Evolutionary conservation across 2,888 invertebrate genomes (phyloP).

Genomic region (Esperia sulphurella): DNA sequence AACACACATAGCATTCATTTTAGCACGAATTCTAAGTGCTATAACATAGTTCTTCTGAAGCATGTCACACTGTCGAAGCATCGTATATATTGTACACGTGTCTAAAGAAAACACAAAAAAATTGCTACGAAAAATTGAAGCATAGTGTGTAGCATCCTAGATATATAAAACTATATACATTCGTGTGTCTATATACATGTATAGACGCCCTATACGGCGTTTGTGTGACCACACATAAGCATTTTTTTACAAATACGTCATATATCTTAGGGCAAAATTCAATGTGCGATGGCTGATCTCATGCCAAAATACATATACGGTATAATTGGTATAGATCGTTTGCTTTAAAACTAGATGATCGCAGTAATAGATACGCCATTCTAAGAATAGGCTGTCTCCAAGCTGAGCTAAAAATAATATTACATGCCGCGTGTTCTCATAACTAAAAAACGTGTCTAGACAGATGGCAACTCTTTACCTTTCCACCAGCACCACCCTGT

Average conservation of each 20-base stretch:
- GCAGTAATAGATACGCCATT: conserved; percentile 32
- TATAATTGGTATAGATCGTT: conserved; percentile 27
- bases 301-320: conserved; percentile 15
- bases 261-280: conserved; percentile 24
- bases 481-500: conserved; percentile 73
- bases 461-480: conserved; percentile 57
- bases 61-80: conserved; percentile 22
- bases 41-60: conserved; percentile 5
- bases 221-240: conserved; percentile 27
- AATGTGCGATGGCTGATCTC: conserved; percentile 11
- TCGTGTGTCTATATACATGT: conserved; percentile 17
- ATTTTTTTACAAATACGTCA: conserved; percentile 22
- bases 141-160: conserved; percentile 32
- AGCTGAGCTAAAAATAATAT: conserved; percentile 46
- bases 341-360: conserved; percentile 22
- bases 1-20: too few relatives aligned
- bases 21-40: background rate
- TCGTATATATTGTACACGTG: conserved; percentile 20
- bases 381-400: conserved; percentile 40
- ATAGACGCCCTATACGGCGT: conserved; percentile 16
- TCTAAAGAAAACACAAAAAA: conserved; percentile 16
- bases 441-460: conserved; percentile 40
- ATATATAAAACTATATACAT: conserved; percentile 24
- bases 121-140: conserved; percentile 28
- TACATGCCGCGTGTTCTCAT: conserved; percentile 52